A percentile compares a stretch with the other conserved stretches of the same genome.
Conservation (phyloP, 2,888 invertebrate genomes). For the Lasioglossum vierecki region DNA sequence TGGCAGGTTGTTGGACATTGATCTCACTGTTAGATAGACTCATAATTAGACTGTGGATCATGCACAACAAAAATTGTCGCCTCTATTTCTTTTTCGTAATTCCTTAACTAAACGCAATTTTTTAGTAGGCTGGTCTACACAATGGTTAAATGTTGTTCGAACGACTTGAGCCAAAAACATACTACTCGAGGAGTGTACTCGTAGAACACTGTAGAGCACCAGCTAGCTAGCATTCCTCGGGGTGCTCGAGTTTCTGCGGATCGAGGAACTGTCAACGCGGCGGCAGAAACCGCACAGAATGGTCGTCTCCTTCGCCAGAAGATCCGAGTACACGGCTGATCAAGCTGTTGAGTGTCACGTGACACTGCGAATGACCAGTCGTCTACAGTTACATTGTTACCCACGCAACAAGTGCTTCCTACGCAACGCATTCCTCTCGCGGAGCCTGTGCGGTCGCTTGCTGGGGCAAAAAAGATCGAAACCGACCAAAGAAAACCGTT, state of each 20-base stretch:
- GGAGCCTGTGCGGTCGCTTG: conserved; percentile 5
- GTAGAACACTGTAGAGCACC: neutral
- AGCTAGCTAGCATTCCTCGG: neutral
- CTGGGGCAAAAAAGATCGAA: neutral
- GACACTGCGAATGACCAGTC: neutral
- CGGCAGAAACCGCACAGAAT: neutral
- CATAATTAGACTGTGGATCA: too few species aligned
- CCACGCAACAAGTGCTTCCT: conserved; percentile 51
- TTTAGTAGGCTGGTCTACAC: too few species aligned
- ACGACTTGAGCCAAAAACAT: neutral
- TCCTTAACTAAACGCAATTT: too few species aligned
- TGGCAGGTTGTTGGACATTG: too few species aligned
- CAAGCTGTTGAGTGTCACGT: conserved; percentile 31
- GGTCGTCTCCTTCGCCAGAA: neutral
- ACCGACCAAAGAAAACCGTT: conserved; percentile 50
- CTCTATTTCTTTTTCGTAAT: too few species aligned
- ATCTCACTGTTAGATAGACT: too few species aligned
- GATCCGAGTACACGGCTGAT: conserved; percentile 33
- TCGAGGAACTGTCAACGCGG: neutral
- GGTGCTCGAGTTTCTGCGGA: conserved; percentile 6
- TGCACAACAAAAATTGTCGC: too few species aligned
- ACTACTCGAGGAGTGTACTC: neutral
- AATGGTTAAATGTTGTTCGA: too few species aligned
- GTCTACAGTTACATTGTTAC: conserved; percentile 33
- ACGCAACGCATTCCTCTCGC: conserved; percentile 40